Evolutionary conservation across 2,113 vertebrate species (phyloP), one percentile per base, ranked within the genome.

Genomic region (Pardalotus punctatus): DNA sequence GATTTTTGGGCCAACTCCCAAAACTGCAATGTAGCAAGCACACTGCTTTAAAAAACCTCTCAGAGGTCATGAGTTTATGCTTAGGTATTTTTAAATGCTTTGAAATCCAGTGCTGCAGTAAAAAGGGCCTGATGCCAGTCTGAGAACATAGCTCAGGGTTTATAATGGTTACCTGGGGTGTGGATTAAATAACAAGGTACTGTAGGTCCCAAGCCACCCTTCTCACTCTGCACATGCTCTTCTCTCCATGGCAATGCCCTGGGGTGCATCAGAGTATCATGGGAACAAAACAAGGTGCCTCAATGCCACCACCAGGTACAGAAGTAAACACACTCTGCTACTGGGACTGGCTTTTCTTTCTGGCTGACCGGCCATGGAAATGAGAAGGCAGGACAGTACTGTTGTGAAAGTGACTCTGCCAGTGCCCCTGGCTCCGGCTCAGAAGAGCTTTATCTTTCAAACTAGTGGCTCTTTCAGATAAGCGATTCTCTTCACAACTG

Each of bases 41-140:
- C 24, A 51, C 3, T 28, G n/a, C 56, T 93, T 66, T 24, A 77
- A 89, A 91, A 88, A 43, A 7, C 11, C 36, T 81, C 56, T 88
- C n/a, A 19, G 53, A 92, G 90, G 90, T 96, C 90, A 86, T 33
- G 67, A 90, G 72, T 94, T 94, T 90, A 88, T 60, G 60, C n/a
- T 40, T 64, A 67, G 57, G 67, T 93, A 84, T 92, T 96, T 92
- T 92, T 67, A 78, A 96, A 86, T 3, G 3, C 50, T 94, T 88
- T 83, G 64, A 83, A 91, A 56, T 43, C 79, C 67, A 86, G 71
- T 35, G 24, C 40, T 92, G 48, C 23, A 71, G 48, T 64, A 67
- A 79, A 83, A 91, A 80, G 64, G 12, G 28, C 28, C 43, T 38
- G 51, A 48, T 64, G 25, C 71, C 73, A 93, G 71, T 53, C 25